Conservation (phyloP, 1,140 invertebrate species). For the Dysdera silvatica region DNA sequence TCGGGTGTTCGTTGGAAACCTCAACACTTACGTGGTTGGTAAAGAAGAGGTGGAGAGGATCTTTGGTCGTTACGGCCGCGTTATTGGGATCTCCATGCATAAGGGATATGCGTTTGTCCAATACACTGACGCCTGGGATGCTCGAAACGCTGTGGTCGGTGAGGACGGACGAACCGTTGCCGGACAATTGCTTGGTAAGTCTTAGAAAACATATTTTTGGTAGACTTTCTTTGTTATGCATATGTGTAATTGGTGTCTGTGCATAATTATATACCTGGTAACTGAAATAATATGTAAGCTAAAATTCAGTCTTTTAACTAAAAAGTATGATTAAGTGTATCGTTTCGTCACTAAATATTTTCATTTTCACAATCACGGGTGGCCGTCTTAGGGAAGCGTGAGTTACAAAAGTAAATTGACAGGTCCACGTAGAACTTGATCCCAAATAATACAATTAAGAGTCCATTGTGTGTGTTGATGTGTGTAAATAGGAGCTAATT, state of each 20-base stretch:
- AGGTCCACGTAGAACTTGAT: too few species aligned
- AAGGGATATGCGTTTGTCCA: constrained; percentile 87
- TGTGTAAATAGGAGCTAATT: too few species aligned
- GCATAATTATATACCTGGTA: too few species aligned
- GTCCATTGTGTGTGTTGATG: too few species aligned
- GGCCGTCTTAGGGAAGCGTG: too few species aligned
- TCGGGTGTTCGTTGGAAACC: constrained; percentile 78
- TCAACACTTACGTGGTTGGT: constrained; percentile 80
- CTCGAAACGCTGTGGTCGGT: constrained; percentile 68
- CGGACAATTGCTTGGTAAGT: constrained; percentile 75
- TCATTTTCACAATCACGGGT: too few species aligned
- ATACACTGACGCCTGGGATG: constrained; percentile 79
- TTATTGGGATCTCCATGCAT: constrained; percentile 83
- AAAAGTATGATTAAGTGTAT: background rate
- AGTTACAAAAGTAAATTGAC: too few species aligned
- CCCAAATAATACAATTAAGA: too few species aligned
- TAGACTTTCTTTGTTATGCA: too few species aligned
- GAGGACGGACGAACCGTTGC: constrained; percentile 75
- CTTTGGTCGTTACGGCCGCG: constrained; percentile 73
- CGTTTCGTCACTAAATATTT: too few species aligned
- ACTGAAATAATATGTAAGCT: too few species aligned
- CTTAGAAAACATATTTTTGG: background rate
- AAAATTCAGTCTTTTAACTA: background rate
- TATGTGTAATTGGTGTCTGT: too few species aligned
- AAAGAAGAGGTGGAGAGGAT: constrained; percentile 80